These are phyloP conservation scores for Choristoneura fumiferana DNA, from an alignment of 1,140 invertebrate species.

Conservation along the genomic window DNA sequence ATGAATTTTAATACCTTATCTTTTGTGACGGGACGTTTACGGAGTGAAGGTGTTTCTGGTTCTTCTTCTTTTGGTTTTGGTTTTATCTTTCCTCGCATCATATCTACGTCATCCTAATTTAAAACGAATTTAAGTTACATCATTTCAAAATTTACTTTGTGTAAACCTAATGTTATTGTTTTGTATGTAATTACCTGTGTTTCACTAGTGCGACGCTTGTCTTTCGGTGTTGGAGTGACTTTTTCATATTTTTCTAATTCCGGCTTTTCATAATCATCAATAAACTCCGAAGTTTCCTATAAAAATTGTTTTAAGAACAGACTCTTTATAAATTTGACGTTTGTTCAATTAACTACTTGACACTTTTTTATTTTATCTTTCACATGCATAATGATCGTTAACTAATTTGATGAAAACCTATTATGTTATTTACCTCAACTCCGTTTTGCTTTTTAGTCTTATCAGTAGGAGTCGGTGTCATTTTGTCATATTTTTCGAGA, in stretches of 20 bases:
- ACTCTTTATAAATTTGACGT: neutral
- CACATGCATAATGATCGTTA: neutral
- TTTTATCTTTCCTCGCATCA: conserved; percentile 72
- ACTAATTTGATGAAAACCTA: neutral
- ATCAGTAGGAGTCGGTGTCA: conserved; percentile 54
- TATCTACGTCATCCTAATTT: conserved; percentile 62
- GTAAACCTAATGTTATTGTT: conserved; percentile 5
- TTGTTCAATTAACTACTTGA: neutral
- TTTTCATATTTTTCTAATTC: conserved; percentile 76
- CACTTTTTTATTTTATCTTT: neutral
- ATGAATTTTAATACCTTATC: conserved; percentile 56
- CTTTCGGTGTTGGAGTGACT: conserved; percentile 62
- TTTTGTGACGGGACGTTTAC: conserved; percentile 62
- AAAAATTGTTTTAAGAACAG: conserved; percentile 23
- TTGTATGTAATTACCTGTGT: conserved; percentile 55
- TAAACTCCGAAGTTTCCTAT: conserved; percentile 41
- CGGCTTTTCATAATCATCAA: conserved; percentile 64
- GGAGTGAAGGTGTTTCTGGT: conserved; percentile 57
- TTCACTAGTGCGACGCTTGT: conserved; percentile 66
- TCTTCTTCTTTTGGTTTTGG: conserved; percentile 66
- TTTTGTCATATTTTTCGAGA: conserved; percentile 74
- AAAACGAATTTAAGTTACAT: conserved; percentile 29
- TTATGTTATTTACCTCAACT: conserved; percentile 38
- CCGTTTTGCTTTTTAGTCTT: conserved; percentile 57
- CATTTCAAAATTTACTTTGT: neutral